Percentiles rank a stretch among this genome's conserved stretches.
Conservation (phyloP, 2,888 invertebrate species). For the Ganaspis brasiliensis region DNA sequence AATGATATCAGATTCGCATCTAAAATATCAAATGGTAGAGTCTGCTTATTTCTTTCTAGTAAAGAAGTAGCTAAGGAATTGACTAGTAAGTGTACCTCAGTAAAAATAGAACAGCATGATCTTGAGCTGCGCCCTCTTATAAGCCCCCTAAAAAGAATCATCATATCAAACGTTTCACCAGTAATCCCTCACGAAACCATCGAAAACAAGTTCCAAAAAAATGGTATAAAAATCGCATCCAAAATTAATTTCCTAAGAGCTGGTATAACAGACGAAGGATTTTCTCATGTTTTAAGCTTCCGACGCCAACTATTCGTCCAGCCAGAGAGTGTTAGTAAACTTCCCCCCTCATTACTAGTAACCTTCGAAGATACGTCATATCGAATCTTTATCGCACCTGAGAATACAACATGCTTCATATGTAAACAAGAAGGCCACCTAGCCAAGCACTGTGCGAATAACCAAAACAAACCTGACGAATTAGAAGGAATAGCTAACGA, state of each 20-base stretch:
- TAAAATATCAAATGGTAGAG: constrained; percentile 20
- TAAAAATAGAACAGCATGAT: background rate
- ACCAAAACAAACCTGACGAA: background rate
- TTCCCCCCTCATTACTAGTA: constrained; percentile 26
- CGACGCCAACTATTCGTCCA: constrained; percentile 43
- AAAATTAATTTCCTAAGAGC: constrained; percentile 43
- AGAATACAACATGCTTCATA: constrained; percentile 19
- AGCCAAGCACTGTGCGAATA: constrained; percentile 23
- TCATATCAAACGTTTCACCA: constrained; percentile 41
- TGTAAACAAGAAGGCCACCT: constrained; percentile 40
- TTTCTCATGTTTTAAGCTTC: constrained; percentile 48
- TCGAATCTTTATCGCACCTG: constrained; percentile 18
- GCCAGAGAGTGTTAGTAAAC: constrained; percentile 32
- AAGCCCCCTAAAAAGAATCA: constrained; percentile 33
- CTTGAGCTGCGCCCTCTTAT: background rate
- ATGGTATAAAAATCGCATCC: constrained; percentile 10
- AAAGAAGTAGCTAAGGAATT: constrained; percentile 5
- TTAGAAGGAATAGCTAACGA: background rate
- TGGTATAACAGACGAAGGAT: constrained; percentile 42
- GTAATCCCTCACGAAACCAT: constrained; percentile 41
- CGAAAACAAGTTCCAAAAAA: constrained; percentile 17
- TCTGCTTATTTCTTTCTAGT: constrained; percentile 22
- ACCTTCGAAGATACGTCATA: constrained; percentile 21
- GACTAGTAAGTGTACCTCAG: background rate
- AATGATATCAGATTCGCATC: constrained; percentile 25